A percentile compares a stretch with the other conserved stretches of the same genome.
Conservation (phyloP, 2,113 vertebrate species). For the Halcyon senegalensis region DNA sequence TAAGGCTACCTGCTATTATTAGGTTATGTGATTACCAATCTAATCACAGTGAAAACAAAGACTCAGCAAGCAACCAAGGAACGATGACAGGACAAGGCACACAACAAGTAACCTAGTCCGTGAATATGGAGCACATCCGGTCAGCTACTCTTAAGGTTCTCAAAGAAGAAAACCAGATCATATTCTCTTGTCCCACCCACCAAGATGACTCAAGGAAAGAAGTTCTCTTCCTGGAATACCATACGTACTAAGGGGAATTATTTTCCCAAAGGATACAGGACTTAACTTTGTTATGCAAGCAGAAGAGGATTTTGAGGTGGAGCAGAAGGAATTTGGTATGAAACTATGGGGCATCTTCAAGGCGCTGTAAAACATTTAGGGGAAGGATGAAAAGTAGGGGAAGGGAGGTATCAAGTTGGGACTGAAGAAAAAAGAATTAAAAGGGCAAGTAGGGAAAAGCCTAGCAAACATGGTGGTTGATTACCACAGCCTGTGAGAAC, state of each 20-base stretch:
- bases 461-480: neutral
- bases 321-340: neutral
- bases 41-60: neutral
- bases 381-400: neutral
- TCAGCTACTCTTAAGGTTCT: neutral
- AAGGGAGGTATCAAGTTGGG: neutral
- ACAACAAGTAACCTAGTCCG: neutral
- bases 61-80: neutral
- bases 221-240: neutral
- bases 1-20: neutral
- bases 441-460: neutral
- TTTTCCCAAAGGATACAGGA: neutral
- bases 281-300: neutral
- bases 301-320: neutral
- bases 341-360: neutral
- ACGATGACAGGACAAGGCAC: neutral
- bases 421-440: neutral
- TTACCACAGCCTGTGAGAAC: rapidly evolving
- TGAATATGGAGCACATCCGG: neutral
- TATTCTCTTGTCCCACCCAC: neutral
- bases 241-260: neutral
- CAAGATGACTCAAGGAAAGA: neutral
- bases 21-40: neutral
- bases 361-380: neutral
- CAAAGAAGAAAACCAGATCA: neutral